Conservation (phyloP, 2,888 invertebrate species). For the Lepas anatifera region DNA sequence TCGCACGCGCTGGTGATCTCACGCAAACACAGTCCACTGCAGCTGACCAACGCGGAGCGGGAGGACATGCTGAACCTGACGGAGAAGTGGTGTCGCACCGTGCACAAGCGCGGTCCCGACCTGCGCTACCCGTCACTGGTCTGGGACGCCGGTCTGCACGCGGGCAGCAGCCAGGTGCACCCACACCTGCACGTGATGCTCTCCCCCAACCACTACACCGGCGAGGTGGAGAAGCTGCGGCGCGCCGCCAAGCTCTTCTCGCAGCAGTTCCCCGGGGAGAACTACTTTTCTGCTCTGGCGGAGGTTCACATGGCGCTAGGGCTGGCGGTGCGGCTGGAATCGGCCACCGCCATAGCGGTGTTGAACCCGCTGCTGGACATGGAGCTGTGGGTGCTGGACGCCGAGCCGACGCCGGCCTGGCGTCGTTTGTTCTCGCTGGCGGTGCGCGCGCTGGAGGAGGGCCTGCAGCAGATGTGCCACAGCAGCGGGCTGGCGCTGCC, state of each 20-base stretch:
- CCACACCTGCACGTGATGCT: conserved; percentile 37
- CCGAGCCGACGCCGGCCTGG: neutral
- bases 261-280: conserved; percentile 10
- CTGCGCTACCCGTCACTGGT: conserved; percentile 33
- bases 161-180: conserved; percentile 39
- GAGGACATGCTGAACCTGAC: neutral
- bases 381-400: neutral
- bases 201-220: conserved; percentile 29
- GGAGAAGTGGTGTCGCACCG: neutral
- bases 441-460: neutral
- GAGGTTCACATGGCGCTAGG: conserved; percentile 19
- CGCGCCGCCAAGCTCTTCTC: conserved; percentile 17
- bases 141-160: conserved; percentile 37
- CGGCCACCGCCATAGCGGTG: conserved; percentile 19
- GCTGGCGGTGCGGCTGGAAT: conserved; percentile 19
- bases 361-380: conserved; percentile 3
- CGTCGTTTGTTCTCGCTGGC: neutral
- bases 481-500: conserved; percentile 13
- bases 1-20: conserved; percentile 20
- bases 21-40: conserved; percentile 10
- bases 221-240: conserved; percentile 18
- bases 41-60: neutral
- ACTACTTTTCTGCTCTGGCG: conserved; percentile 19
- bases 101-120: neutral
- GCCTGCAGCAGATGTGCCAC: neutral